Conservation (phyloP, 1,140 invertebrate species). For the Dinothrombium tinctorium region DNA sequence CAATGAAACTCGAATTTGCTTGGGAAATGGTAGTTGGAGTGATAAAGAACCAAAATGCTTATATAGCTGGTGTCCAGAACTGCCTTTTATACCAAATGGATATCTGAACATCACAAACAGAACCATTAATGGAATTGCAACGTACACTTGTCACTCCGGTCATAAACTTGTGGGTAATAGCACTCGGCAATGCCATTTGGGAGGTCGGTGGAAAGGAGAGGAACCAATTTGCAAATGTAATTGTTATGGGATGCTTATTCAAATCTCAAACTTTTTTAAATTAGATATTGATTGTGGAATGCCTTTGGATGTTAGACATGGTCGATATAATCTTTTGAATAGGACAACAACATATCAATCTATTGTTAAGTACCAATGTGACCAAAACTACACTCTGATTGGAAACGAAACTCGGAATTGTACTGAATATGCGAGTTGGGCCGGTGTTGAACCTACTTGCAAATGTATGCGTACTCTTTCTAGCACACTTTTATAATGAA, state of each 20-base stretch:
- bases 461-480: too few species aligned
- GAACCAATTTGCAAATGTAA: slow-evolving; percentile 17
- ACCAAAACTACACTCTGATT: slow-evolving; percentile 57
- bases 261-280: neutral
- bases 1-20: slow-evolving; percentile 28
- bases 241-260: neutral
- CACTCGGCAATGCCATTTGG: slow-evolving; percentile 14
- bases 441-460: slow-evolving; percentile 24
- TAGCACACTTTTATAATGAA: too few species aligned
- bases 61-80: slow-evolving; percentile 41
- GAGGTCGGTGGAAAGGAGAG: slow-evolving; percentile 17
- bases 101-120: slow-evolving; percentile 49
- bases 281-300: slow-evolving; percentile 13
- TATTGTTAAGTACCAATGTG: slow-evolving; percentile 42
- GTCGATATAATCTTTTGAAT: slow-evolving; percentile 1
- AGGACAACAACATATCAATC: slow-evolving; percentile 38
- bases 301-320: slow-evolving; percentile 7
- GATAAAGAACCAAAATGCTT: slow-evolving; percentile 55
- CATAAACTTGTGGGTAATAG: slow-evolving; percentile 47
- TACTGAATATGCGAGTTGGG: slow-evolving; percentile 51
- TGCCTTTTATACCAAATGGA: slow-evolving; percentile 46
- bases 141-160: slow-evolving; percentile 52
- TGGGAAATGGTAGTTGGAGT: slow-evolving; percentile 61
- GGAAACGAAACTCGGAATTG: slow-evolving; percentile 38
- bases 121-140: slow-evolving; percentile 19